Evolutionary conservation across 2,797 vertebrate species (phyloP).

Genomic region (Graptemys geographica): DNA sequence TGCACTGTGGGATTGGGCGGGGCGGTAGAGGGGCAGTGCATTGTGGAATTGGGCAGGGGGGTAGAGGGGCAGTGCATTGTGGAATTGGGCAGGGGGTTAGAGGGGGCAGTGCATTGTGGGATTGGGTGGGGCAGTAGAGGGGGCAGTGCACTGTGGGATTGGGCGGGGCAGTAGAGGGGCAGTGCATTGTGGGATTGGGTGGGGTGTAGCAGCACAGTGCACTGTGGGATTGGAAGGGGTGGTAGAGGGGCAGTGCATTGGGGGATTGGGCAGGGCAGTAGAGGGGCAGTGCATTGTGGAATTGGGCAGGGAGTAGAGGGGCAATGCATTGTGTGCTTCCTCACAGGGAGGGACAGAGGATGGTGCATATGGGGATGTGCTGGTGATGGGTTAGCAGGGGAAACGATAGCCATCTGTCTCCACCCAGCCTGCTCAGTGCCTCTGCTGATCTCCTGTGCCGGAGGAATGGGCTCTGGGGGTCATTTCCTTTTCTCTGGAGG

Average conservation of each 20-base stretch:
- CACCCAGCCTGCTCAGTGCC: not conserved
- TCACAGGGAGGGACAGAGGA: not conserved
- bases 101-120: accelerated
- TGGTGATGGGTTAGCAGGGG: not conserved
- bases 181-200: too few species aligned
- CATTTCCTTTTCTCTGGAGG: too few species aligned
- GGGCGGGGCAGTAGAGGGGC: too few species aligned
- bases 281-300: not conserved
- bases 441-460: not conserved
- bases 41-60: not conserved
- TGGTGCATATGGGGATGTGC: not conserved
- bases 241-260: not conserved
- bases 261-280: not conserved
- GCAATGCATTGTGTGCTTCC: accelerated
- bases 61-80: not conserved
- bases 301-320: not conserved
- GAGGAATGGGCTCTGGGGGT: not conserved
- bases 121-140: too few species aligned
- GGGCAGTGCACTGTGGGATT: too few species aligned
- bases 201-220: too few species aligned
- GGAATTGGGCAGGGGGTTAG: not conserved
- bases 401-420: not conserved
- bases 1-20: not conserved
- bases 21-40: not conserved
- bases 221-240: too few species aligned